Evolutionary conservation across 2,888 invertebrate species (phyloP).

Genomic region (Mylabris sibirica): DNA sequence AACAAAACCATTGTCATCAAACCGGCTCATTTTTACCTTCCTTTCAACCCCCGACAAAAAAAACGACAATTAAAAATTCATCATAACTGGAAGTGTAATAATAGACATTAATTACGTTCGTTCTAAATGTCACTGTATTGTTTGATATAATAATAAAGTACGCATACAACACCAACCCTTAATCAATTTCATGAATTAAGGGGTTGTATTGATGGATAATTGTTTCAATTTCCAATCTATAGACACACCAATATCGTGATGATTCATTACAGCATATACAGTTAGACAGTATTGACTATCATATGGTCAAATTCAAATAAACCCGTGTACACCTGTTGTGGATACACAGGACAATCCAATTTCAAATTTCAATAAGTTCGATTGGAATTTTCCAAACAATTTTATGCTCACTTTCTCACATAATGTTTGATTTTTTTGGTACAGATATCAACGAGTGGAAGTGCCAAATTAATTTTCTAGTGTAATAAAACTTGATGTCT

Average conservation of each 20-base stretch:
- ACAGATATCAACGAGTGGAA: not conserved
- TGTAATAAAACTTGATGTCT: not conserved
- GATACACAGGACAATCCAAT: not conserved
- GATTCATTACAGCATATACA: constrained; percentile 10
- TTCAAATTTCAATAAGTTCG: not conserved
- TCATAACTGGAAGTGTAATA: no score
- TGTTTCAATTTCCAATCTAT: constrained; percentile 17
- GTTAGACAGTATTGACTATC: not conserved
- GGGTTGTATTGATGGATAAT: constrained; percentile 16
- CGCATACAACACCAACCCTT: not conserved
- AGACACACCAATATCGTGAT: constrained; percentile 2
- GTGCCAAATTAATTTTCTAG: not conserved
- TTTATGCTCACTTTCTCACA: not conserved
- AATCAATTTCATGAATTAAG: constrained; percentile 1
- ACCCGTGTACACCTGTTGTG: not conserved
- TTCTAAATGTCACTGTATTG: not conserved
- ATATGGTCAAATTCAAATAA: not conserved
- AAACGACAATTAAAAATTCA: no score
- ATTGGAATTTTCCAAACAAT: not conserved
- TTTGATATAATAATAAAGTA: not conserved
- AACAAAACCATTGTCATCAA: no score
- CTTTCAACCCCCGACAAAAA: no score
- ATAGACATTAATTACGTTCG: not conserved
- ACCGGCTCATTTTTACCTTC: no score
- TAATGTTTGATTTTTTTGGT: no score